Evolutionary conservation across 2,113 vertebrate species (phyloP).

Genomic region (Microcebus tavaratra): DNA sequence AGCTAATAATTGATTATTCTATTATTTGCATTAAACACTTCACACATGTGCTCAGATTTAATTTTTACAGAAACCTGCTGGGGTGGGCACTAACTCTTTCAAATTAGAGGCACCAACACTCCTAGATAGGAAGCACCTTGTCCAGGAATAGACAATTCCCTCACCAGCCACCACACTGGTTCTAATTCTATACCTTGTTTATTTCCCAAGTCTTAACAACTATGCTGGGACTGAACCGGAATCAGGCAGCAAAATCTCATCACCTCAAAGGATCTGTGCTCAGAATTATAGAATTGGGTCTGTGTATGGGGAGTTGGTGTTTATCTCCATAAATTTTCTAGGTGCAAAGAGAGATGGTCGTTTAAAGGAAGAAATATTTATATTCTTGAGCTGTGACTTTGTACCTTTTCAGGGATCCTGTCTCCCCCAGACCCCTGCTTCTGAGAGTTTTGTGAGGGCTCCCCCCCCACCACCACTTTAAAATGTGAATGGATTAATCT

Average conservation of each 20-base stretch:
- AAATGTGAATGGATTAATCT: slow-evolving; percentile 59
- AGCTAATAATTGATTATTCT: slow-evolving; percentile 26
- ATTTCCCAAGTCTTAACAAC: background rate
- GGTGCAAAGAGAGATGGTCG: background rate
- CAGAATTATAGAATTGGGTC: background rate
- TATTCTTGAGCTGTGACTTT: background rate
- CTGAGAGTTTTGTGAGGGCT: background rate
- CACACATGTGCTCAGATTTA: background rate
- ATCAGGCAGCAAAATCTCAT: background rate
- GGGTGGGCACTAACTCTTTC: background rate
- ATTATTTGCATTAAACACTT: background rate
- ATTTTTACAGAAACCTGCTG: background rate
- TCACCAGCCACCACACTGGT: background rate
- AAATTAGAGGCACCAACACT: background rate
- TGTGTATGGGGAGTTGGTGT: background rate
- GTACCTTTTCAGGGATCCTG: background rate
- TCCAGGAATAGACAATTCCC: background rate
- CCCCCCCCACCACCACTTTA: background rate
- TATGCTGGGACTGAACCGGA: background rate
- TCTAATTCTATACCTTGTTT: background rate
- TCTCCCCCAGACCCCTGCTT: background rate
- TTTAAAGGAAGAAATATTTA: background rate
- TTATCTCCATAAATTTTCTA: background rate
- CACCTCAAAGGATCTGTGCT: background rate
- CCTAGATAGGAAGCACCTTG: background rate